Conservation (phyloP, 1,140 invertebrate genomes). For the Orius insidiosus region DNA sequence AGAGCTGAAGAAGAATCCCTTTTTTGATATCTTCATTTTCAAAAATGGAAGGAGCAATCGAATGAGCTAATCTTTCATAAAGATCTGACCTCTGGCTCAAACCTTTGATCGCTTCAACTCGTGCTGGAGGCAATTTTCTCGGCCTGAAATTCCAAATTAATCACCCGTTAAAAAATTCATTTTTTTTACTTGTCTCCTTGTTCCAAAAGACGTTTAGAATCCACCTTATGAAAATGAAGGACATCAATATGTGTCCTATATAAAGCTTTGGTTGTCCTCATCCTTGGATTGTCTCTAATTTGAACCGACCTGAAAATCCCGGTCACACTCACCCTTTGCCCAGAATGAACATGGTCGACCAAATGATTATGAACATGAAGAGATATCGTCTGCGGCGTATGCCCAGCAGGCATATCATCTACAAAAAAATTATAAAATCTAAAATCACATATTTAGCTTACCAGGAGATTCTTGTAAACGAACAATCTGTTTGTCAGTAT, state of each 20-base stretch:
- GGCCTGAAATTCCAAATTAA: neutral
- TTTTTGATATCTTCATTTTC: constrained; percentile 98
- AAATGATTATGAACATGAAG: constrained; percentile 89
- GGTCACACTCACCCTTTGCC: constrained; percentile 87
- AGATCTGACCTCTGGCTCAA: constrained; percentile 75
- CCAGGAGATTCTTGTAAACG: constrained; percentile 96
- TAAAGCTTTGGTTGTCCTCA: constrained; percentile 66
- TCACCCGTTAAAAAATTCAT: constrained; percentile 10
- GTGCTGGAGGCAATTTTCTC: constrained; percentile 66
- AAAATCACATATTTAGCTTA: constrained; percentile 23
- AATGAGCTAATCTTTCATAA: constrained; percentile 80
- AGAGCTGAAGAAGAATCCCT: constrained; percentile 87
- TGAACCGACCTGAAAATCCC: constrained; percentile 88
- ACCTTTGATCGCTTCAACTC: constrained; percentile 65
- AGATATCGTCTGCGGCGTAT: constrained; percentile 87
- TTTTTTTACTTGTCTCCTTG: constrained; percentile 43
- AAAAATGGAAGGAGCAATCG: constrained; percentile 95
- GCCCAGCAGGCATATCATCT: constrained; percentile 96
- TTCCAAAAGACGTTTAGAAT: constrained; percentile 66
- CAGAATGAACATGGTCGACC: constrained; percentile 85
- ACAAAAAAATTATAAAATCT: neutral
- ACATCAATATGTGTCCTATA: constrained; percentile 96
- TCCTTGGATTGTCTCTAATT: constrained; percentile 65
- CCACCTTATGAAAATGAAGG: constrained; percentile 85
- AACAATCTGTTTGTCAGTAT: constrained; percentile 94